These are phyloP conservation scores for Lordiphosa stackelbergi DNA, from an alignment of 1,140 invertebrate species.

Conservation along the genomic window DNA sequence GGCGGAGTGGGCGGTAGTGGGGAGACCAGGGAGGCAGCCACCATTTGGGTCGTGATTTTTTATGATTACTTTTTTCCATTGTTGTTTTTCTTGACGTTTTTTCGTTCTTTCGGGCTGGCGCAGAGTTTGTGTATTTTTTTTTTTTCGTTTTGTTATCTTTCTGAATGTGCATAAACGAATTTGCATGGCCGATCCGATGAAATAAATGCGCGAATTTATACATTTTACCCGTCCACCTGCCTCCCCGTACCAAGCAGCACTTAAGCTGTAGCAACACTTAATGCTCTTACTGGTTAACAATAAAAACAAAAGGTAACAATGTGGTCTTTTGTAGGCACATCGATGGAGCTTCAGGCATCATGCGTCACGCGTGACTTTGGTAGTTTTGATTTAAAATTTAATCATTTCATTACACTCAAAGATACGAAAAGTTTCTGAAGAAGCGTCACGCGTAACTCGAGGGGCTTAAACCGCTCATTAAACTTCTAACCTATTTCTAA, in stretches of 20 bases:
- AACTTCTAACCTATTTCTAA: no score
- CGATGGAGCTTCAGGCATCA: background rate
- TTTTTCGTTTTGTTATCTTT: constrained; percentile 5
- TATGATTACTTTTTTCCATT: constrained; percentile 42
- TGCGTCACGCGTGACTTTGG: no score
- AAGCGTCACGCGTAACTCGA: no score
- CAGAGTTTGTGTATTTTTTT: background rate
- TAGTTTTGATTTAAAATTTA: no score
- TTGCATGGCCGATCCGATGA: constrained; percentile 41
- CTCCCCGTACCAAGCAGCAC: no score
- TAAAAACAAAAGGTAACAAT: constrained; percentile 9
- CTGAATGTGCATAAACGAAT: constrained; percentile 40
- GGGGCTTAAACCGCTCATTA: no score
- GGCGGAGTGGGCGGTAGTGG: background rate
- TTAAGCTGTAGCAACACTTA: constrained; percentile 4
- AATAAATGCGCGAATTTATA: constrained; percentile 56
- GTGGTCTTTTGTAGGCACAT: constrained; percentile 2
- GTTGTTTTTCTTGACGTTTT: constrained; percentile 7
- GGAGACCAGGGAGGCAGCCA: constrained; percentile 7
- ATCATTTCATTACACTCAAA: no score
- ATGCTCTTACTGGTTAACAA: constrained; percentile 32
- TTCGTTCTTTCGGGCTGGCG: constrained; percentile 1
- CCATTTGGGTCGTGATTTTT: constrained; percentile 44
- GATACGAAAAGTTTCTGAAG: no score
- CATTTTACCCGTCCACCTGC: constrained; percentile 27